A percentile compares a stretch with the other conserved stretches of the same genome.
These are phyloP conservation scores for Ceyx melanurus DNA, from an alignment of 2,113 vertebrate genomes.

Conservation along the genomic window DNA sequence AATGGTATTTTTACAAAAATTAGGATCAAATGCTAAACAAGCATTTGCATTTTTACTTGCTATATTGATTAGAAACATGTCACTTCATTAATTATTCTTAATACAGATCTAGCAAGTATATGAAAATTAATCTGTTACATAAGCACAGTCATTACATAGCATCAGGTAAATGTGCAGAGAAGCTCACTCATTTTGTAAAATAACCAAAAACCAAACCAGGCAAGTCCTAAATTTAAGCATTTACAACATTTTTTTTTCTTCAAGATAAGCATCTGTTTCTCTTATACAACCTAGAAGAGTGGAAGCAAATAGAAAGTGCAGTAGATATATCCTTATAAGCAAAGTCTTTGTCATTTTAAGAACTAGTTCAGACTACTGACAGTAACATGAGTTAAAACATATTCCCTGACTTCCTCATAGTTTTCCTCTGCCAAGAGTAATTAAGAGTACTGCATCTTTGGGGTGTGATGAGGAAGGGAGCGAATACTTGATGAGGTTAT, in stretches of 20 bases:
- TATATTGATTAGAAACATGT: neutral
- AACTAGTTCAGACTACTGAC: slow-evolving; percentile 30
- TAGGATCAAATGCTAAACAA: neutral
- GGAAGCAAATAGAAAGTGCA: slow-evolving; percentile 3
- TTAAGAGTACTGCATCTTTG: slow-evolving; percentile 35
- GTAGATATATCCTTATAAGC: neutral
- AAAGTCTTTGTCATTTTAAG: neutral
- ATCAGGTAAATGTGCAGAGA: neutral
- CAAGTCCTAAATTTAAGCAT: neutral
- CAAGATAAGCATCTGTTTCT: neutral
- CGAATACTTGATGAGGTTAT: slow-evolving; percentile 20
- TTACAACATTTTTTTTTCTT: neutral
- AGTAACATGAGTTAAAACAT: slow-evolving; percentile 21
- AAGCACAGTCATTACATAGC: neutral
- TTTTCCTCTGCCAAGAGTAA: slow-evolving; percentile 54
- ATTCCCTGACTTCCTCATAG: slow-evolving; percentile 40
- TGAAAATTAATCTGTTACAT: neutral
- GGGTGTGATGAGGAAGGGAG: slow-evolving; percentile 39
- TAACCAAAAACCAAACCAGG: neutral
- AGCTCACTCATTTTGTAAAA: neutral
- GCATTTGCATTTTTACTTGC: neutral
- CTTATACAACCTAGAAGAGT: neutral
- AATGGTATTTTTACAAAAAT: neutral
- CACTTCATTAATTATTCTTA: rapidly evolving
- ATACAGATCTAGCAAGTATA: neutral